Evolutionary conservation across 2,888 invertebrate genomes (phyloP).

Genomic region (Marronus borbonicus): DNA sequence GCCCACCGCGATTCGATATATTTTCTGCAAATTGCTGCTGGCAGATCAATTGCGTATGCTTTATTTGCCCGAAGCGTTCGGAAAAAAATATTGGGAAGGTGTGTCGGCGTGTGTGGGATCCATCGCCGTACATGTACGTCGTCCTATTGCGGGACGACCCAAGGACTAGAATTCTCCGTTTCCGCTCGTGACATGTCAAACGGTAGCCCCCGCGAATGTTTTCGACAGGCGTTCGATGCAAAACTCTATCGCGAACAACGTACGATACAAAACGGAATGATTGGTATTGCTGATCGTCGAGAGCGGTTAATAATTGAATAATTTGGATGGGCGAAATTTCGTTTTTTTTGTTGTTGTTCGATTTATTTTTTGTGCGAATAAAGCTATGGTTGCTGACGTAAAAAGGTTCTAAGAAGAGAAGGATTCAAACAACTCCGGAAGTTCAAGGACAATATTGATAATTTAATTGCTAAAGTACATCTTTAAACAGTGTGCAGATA

Average conservation of each 20-base stretch:
- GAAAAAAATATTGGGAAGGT: constrained; percentile 60
- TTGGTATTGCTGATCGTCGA: constrained; percentile 57
- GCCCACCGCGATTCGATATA: constrained; percentile 64
- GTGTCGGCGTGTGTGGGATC: constrained; percentile 38
- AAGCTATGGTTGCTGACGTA: no score
- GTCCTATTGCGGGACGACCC: constrained; percentile 39
- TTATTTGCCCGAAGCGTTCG: constrained; percentile 58
- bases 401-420: no score
- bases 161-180: constrained; percentile 60
- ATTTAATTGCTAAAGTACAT: no score
- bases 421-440: no score
- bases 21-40: constrained; percentile 65
- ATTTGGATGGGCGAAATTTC: constrained; percentile 54
- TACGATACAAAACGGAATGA: constrained; percentile 57
- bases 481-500: no score
- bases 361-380: not conserved
- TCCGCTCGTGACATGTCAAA: constrained; percentile 50
- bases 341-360: constrained; percentile 29
- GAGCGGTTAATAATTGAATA: constrained; percentile 64
- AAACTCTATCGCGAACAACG: not conserved
- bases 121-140: not conserved
- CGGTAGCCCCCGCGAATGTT: constrained; percentile 58
- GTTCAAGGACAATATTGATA: no score
- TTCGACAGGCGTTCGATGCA: constrained; percentile 60
- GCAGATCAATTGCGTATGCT: constrained; percentile 66